A percentile compares a stretch with the other conserved stretches of the same genome.
phyloP scores from a whole-genome alignment of 2,888 invertebrate genomes.

The Sphaerophoria rueppellii region DNA sequence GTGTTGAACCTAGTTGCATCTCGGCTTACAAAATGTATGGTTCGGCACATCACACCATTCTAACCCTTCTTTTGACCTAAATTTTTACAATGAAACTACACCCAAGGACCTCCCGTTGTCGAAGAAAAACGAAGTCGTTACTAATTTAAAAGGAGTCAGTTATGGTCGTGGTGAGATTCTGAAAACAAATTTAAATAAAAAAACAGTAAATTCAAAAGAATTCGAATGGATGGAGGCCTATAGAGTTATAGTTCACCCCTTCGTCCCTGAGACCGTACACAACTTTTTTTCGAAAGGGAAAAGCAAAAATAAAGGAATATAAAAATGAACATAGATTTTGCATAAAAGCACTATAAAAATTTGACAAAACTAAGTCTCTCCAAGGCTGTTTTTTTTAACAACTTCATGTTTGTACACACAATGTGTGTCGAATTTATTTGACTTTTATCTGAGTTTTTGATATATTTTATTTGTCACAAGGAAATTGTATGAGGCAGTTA shows the following conservation, averaged over 20 bases:
- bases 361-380: slow-evolving; percentile 60
- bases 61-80: too few relatives aligned
- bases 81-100: too few relatives aligned
- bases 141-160: slow-evolving; percentile 49
- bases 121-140: slow-evolving; percentile 1
- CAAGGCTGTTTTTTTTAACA: slow-evolving; percentile 30
- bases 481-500: slow-evolving; percentile 28
- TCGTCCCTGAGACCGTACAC: slow-evolving; percentile 38
- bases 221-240: slow-evolving; percentile 10
- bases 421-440: slow-evolving; percentile 59
- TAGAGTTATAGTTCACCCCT: not conserved
- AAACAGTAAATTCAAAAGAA: slow-evolving; percentile 58
- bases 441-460: slow-evolving; percentile 57
- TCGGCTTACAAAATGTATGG: too few relatives aligned
- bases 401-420: slow-evolving; percentile 3
- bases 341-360: slow-evolving; percentile 69
- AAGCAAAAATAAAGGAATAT: slow-evolving; percentile 39
- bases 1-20: too few relatives aligned
- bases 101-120: not conserved
- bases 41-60: too few relatives aligned
- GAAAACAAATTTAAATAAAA: slow-evolving; percentile 69
- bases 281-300: slow-evolving; percentile 24
- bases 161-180: slow-evolving; percentile 43
- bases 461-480: slow-evolving; percentile 23
- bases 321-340: slow-evolving; percentile 57